Base-by-base conservation (phyloP, 1,140 invertebrate species). In the Gonatopus flavifemur region DNA sequence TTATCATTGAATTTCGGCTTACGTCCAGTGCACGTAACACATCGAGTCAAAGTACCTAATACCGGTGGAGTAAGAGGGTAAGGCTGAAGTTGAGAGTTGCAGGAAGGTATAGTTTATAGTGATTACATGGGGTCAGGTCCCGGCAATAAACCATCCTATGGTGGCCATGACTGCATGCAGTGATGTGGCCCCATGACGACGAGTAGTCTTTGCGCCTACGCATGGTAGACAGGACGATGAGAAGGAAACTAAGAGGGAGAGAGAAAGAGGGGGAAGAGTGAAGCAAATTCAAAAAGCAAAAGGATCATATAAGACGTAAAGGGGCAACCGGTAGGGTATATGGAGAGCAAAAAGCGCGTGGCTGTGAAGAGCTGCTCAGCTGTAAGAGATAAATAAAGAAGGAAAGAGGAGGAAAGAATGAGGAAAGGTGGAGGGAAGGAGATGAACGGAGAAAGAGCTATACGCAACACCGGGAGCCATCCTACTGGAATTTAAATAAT, bases 401-500 rank as follows among this genome's bases (percentile, higher is more conserved):
- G 36, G 38, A 28, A 44, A 55, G 44, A 9, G 28, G 43, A 43
- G 22, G 51, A 24, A 36, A n/a, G 39, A 36, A 32, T 44, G 37
- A 24, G 41, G 39, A 19, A 32, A 20, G 31, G 48, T 33, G 15
- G 21, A 21, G 52, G 33, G 48, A 45, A 62, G 57, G 58, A 40
- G 36, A 57, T 15, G 21, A 21, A 40, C 33, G 18, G 15, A 38
- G 41, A 28, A 19, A 53, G 48, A 50, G 59, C 60, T n/a, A n/a
- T n/a, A n/a, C 61, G 63, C 72, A 78, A 78, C 67, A 78, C 76
- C 74, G 67, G 76, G 72, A 78, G 76, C 73, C 69, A 76, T 76
- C 72, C 70, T 75, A 73, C 73, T 75, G 71, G 73, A 78, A 78
- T 78, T 78, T 78, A 74, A 78, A 78, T 77, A 77, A 77, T 77